Evolutionary conservation across 2,888 invertebrate genomes (phyloP), one percentile per base, ranked within the genome.

Genomic region (Mythimna impura): DNA sequence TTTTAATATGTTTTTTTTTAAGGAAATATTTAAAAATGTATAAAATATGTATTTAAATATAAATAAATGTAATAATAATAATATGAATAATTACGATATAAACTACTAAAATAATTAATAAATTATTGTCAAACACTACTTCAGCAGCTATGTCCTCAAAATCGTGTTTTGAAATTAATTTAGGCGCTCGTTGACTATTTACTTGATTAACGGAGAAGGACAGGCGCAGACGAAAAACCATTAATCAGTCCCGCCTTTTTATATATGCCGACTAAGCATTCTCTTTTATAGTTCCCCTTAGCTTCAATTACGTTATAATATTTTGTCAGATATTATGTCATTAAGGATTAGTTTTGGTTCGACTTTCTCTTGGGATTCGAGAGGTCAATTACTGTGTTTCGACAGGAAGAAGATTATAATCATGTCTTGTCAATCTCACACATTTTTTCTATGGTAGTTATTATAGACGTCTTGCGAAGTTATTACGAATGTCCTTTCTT

Each of bases 191-290:
- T 62, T 69, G 67, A 60, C 65, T 81, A 81, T 82, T 76, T 81
- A 71, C 66, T 85, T 85, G 77, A 82, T 84, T 84, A 82, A 84
- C 66, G 65, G 58, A 77, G 43, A 66, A 76, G 65, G 85, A 50
- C 70, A 25, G 67, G 25, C 63, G 3, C 64, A 76, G 80, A 76
- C 81, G 77, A 82, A 76, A 78, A 81, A 61, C 78, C 76, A 85
- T 86, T 86, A 83, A 85, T 85, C 80, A 85, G 75, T 63, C 58
- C 58, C 66, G 66, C 66, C 81, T 84, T 82, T 85, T 81, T 83
- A 71, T 80, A 71, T 73, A 65, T 74, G 71, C 75, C 81, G 68
- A 76, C 76, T 75, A 75, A 78, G 79, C 76, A 80, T 73, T 79
- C 55, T 60, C 78, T 80, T 82, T 83, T 78, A 76, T 77, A 77